These are phyloP conservation scores for Elachura formosa DNA, from an alignment of 2,113 vertebrate genomes.

Conservation along the genomic window DNA sequence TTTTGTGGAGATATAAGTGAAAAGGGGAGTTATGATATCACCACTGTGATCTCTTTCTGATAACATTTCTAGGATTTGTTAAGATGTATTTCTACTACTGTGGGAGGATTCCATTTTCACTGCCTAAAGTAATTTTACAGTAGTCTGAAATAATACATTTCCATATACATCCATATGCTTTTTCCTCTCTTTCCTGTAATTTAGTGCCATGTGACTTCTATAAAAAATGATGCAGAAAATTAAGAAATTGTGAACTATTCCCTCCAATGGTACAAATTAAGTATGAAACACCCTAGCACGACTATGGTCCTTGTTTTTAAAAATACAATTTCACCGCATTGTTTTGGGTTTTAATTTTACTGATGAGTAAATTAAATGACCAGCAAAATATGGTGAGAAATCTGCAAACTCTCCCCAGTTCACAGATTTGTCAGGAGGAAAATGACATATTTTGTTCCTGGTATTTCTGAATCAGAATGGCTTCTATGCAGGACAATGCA, in stretches of 20 bases:
- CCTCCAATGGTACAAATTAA: neutral
- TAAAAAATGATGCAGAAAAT: neutral
- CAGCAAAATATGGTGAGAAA: neutral
- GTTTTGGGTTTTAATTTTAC: neutral
- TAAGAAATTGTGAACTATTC: neutral
- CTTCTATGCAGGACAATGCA: neutral
- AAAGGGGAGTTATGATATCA: neutral
- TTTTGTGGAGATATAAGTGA: neutral
- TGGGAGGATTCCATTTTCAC: neutral
- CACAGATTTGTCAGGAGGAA: neutral
- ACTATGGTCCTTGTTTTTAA: neutral
- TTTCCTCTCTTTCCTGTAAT: neutral
- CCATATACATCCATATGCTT: neutral
- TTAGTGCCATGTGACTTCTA: neutral
- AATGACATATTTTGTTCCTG: neutral
- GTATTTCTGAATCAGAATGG: neutral
- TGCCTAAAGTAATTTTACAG: neutral
- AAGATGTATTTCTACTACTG: neutral
- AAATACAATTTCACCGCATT: neutral
- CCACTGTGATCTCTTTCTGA: neutral
- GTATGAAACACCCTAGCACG: neutral
- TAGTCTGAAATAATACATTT: neutral
- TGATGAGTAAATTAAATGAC: neutral
- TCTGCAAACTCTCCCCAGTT: neutral
- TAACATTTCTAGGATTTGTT: neutral